Evolutionary conservation across 2,113 vertebrate genomes (phyloP), one percentile per base, ranked within the genome.

Genomic region (Hippocampus abdominalis): DNA sequence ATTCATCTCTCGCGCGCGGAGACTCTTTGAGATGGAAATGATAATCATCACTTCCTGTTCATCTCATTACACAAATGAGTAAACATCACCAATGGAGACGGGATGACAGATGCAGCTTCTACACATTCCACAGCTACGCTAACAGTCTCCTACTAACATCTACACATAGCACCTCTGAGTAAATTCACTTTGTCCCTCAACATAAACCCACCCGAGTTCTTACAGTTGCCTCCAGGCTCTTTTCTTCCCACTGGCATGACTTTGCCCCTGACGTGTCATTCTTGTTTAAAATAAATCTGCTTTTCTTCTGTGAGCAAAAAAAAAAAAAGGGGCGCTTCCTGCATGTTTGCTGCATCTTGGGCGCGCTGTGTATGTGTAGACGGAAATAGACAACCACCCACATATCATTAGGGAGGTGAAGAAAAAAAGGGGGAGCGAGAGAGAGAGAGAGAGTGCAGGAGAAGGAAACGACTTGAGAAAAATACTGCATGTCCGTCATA

Each of bases 331-430:
- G 70, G 76, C 75, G 63, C 76, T 84, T 65, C 59, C 70, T 84
- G 79, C 70, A 27, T 82, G 81, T 77, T 36, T 86, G 85, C 86
- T 68, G 76, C 76, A 87, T 80, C 79, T 75, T 70, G 77, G 84
- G 86, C 42, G 42, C 12, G 1, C 10, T 71, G 79, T 84, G 82
- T 76, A 77, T 83, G 87, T 75, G 85, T 82, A 70, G 90, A 92
- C 90, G 84, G 87, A 92, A 91, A 92, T 91, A 92, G 92, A 87
- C 86, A 89, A 72, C 92, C 92, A 73, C 92, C 92, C 90, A 91
- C 92, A 87, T 86, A 85, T 90, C 86, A 87, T 91, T 92, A 90
- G 84, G 85, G 89, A 89, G 88, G 88, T 79, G 83, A 77, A 82
- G 79, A 36, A 84, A 86, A 78, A 76, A 78, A 27, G 81, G 53